Conservation (phyloP, 2,113 vertebrate species). For the Pelobates fuscus region DNA sequence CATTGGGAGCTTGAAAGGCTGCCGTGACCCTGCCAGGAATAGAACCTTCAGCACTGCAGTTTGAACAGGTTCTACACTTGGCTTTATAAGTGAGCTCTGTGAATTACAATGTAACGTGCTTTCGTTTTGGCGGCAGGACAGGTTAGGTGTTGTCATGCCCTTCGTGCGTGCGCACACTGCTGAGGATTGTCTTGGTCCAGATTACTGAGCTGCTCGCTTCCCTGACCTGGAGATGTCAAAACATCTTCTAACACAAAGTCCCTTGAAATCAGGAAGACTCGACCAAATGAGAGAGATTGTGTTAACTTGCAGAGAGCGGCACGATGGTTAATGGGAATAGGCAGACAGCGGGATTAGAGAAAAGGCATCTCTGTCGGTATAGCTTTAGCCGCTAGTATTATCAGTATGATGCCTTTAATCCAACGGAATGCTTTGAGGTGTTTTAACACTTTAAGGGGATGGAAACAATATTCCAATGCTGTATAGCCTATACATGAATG, state of each 20-base stretch:
- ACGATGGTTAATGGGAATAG: slow-evolving; percentile 8
- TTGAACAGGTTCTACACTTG: no score
- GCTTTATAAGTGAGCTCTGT: no score
- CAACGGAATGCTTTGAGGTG: background rate
- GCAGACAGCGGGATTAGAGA: slow-evolving; percentile 32
- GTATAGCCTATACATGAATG: no score
- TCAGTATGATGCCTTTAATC: slow-evolving; percentile 8
- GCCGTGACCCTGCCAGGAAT: no score
- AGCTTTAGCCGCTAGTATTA: background rate
- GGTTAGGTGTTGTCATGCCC: no score
- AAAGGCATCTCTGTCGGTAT: background rate
- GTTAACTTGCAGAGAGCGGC: slow-evolving; percentile 9
- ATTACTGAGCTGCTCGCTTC: slow-evolving; percentile 12
- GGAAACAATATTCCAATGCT: background rate
- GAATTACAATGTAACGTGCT: no score
- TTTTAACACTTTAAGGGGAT: background rate
- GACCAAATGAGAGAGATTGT: slow-evolving; percentile 3
- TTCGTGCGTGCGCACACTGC: background rate
- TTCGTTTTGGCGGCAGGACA: no score
- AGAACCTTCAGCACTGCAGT: no score
- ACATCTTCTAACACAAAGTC: slow-evolving; percentile 17
- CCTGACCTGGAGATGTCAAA: slow-evolving; percentile 33
- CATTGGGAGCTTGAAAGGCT: no score
- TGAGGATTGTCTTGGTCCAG: slow-evolving; percentile 14
- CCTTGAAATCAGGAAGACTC: slow-evolving; percentile 1